Percentiles rank a stretch among this genome's conserved stretches.
phyloP scores from a whole-genome alignment of 2,113 vertebrate genomes.

The Platycercus adscitus region DNA sequence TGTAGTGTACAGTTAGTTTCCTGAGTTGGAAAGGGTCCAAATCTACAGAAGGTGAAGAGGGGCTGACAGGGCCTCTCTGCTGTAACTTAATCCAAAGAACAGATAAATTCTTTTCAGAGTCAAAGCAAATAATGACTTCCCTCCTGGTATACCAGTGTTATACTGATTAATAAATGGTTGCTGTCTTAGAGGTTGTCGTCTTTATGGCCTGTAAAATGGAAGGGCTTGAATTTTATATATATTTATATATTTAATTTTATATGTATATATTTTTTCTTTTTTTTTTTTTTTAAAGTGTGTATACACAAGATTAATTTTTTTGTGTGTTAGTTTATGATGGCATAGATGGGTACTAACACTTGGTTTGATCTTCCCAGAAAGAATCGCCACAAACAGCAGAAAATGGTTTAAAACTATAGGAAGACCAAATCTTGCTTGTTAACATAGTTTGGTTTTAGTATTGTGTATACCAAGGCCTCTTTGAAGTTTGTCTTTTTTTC shows the following conservation, averaged over 20 bases:
- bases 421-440: background rate
- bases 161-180: background rate
- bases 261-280: no score
- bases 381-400: background rate
- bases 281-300: background rate
- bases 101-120: constrained; percentile 55
- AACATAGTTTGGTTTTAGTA: background rate
- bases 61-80: background rate
- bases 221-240: background rate
- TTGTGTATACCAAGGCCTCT: background rate
- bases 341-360: background rate
- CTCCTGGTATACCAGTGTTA: background rate
- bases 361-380: background rate
- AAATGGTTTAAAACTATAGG: background rate
- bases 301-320: background rate
- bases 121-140: constrained; percentile 14
- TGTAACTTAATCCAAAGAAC: background rate
- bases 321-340: background rate
- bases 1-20: background rate
- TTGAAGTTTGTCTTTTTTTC: background rate
- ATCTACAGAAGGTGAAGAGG: background rate
- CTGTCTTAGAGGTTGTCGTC: background rate
- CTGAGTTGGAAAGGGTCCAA: background rate
- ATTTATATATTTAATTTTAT: no score
- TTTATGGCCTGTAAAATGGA: background rate